Evolutionary conservation across 2,888 invertebrate genomes (phyloP), one percentile per base, ranked within the genome.

Genomic region (Protodeltote pygarga): DNA sequence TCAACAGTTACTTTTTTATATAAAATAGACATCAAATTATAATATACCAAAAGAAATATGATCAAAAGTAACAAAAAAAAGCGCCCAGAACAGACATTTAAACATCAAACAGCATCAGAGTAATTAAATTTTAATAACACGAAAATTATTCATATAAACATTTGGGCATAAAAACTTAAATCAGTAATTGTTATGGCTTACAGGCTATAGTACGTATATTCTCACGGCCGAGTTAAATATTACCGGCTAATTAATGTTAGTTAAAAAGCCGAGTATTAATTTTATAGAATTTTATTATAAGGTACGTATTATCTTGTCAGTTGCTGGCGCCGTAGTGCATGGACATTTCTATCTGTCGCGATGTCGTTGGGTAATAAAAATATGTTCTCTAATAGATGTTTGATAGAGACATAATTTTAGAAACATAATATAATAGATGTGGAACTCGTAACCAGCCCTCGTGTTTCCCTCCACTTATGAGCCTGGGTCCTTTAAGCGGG

Each of bases 151-250:
- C 31, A 63, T 38, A 23, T 48, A 49, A 35, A 13, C 9, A 20
- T 54, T n/a, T 21, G 15, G 31, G 48, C 35, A 49, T 68, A 54
- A 68, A 68, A 65, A 62, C 49, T 65, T 65, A 64, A 76, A 72
- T 74, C 64, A 37, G 71, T 83, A 75, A 83, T 83, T 83, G 81
- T 83, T 81, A 76, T 72, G 44, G 66, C 65, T 58, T 42, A 45
- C 51, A 21, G 8, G n/a, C n/a, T n/a, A n/a, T 23, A 27, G 45
- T n/a, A 66, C 55, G 70, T 73, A 65, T 77, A 79, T 83, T 83
- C 84, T 81, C 81, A 77, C 81, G 65, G 60, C 53, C 68, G 71
- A 59, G 68, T 79, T 73, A 71, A 74, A 71, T 76, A 72, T 72
- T 78, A 78, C 67, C 57, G 51, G 37, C 75, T 79, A 82, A 84